Base-by-base conservation (phyloP, 2,113 vertebrate genomes). In the Eulacestoma nigropectus region DNA sequence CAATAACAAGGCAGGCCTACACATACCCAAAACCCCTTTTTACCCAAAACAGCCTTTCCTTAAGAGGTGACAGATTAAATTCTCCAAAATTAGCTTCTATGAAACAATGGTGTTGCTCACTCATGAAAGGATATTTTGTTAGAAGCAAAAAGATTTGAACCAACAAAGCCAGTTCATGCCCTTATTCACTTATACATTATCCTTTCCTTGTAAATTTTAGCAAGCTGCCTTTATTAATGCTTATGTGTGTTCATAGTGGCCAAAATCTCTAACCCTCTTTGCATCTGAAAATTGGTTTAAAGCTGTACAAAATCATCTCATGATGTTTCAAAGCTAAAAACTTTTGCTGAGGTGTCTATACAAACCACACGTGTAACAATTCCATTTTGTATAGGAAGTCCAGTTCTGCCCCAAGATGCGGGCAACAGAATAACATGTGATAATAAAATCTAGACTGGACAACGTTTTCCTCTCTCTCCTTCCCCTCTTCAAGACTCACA, bases 11-110 rank as follows among this genome's bases (percentile, higher is more conserved):
- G 30, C 21, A 75, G 16, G 22, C 3, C 15, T 57, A 8, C 5
- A 16, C 2, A 0, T 11, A 39, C 4, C 9, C 20, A 62, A n/a
- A 72, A 21, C 5, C 4, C 12, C n/a, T n/a, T n/a, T n/a, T 6
- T 25, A 32, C 10, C n/a, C n/a, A n/a, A n/a, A n/a, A 49, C 9
- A 74, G 16, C 4, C 5, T 77, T 55, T 42, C 12, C 26, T 65
- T 62, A 39, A 14, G 77, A 60, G 3, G 4, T 9, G 11, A 25
- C 16, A 69, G 42, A 56, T 49, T 50, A 49, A 73, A 53, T 57
- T 60, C 8, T 69, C 46, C 64, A 57, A 62, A 74, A 73, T 53
- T 17, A 77, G n/a, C 41, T 50, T 69, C n/a, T 81, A 4, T 18
- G 65, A 32, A 92, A 50, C 16, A 65, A 39, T 4, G 13, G n/a